Evolutionary conservation across 37 sponge, comb jelly and placozoan species (phyloP).

Genomic region (Ianthella basta): DNA sequence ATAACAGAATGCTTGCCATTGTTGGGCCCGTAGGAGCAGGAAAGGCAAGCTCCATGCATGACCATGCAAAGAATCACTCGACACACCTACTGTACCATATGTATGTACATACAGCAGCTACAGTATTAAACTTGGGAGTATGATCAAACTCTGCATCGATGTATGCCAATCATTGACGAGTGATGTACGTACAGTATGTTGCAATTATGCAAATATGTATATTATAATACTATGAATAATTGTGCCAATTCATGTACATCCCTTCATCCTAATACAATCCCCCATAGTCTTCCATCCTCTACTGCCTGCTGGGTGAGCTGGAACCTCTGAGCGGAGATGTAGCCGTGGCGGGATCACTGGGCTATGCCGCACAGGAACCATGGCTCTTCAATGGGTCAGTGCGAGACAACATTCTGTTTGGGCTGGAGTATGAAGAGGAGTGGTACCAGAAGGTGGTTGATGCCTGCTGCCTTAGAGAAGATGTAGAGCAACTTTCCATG

Average conservation of each 20-base stretch:
- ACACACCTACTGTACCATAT: no score
- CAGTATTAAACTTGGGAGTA: no score
- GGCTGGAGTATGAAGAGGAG: constrained; percentile 32
- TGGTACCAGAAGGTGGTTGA: constrained; percentile 51
- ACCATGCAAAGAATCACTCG: no score
- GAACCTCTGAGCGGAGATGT: constrained; percentile 31
- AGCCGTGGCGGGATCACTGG: constrained; percentile 30
- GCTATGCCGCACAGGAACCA: constrained; percentile 53
- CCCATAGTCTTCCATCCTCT: constrained; percentile 45
- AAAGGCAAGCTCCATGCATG: not conserved
- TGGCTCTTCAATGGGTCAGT: constrained; percentile 62
- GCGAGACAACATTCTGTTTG: constrained; percentile 66
- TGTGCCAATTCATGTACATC: no score
- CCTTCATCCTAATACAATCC: no score
- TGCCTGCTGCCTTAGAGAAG: constrained; percentile 58
- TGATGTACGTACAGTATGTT: no score
- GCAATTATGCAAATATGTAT: no score
- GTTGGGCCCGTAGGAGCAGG: constrained; percentile 60
- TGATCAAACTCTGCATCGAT: no score
- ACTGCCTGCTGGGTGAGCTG: constrained; percentile 56
- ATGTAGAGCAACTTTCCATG: constrained; percentile 35
- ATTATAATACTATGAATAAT: no score
- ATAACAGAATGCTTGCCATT: constrained; percentile 25
- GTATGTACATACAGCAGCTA: no score
- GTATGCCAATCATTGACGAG: no score